A percentile compares a stretch with the other conserved stretches of the same genome.
These are phyloP conservation scores for Pherbina coryleti DNA, from an alignment of 2,888 invertebrate genomes.

Conservation along the genomic window DNA sequence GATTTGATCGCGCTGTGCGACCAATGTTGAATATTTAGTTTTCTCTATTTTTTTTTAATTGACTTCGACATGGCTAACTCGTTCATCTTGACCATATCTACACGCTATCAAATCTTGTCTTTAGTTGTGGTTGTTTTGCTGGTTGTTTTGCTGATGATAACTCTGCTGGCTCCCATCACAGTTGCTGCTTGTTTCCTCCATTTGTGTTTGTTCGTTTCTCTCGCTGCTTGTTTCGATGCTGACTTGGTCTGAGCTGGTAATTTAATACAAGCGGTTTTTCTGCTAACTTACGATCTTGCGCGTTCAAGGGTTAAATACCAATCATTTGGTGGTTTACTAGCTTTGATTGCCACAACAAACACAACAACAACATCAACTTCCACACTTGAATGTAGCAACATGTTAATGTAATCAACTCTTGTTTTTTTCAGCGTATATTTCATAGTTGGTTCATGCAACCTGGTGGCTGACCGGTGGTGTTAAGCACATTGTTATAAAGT, in stretches of 20 bases:
- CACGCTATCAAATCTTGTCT: slow-evolving; percentile 15
- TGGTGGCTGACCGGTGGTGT: slow-evolving; percentile 7
- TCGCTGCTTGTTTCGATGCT: not conserved
- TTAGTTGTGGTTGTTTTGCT: not conserved
- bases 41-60: not conserved
- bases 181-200: not conserved
- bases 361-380: not conserved
- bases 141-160: not conserved
- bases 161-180: not conserved
- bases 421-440: not conserved
- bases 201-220: not conserved
- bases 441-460: not conserved
- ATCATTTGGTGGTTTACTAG: slow-evolving; percentile 27
- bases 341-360: not conserved
- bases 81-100: not conserved
- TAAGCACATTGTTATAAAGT: slow-evolving; percentile 43
- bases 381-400: not conserved
- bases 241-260: not conserved
- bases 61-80: not conserved
- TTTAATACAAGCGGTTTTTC: not conserved
- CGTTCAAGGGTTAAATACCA: slow-evolving; percentile 41
- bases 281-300: not conserved
- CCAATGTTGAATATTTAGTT: not conserved
- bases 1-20: not conserved
- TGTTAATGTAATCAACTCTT: not conserved